Percentiles rank a stretch among this genome's conserved stretches.
These are phyloP conservation scores for Caenorhabditis uteleia DNA, from an alignment of 2,888 invertebrate species.

Conservation along the genomic window DNA sequence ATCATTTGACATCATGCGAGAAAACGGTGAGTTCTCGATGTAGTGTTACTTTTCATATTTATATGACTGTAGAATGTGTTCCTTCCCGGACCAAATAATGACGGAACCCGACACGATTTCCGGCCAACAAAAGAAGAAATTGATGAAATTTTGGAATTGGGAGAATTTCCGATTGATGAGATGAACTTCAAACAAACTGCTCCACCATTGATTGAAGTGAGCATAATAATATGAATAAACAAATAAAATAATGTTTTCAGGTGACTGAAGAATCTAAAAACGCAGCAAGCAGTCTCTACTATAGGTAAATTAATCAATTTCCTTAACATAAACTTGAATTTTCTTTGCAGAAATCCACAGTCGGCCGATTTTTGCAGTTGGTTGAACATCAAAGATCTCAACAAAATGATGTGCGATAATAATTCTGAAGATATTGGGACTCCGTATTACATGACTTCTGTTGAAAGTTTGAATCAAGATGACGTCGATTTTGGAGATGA, in stretches of 20 bases:
- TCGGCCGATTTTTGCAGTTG: slow-evolving; percentile 58
- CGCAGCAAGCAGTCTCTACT: slow-evolving; percentile 30
- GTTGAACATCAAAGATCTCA: slow-evolving; percentile 62
- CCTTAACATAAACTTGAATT: neutral
- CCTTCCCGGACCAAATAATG: slow-evolving; percentile 5
- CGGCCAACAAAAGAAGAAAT: slow-evolving; percentile 72
- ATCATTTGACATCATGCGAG: slow-evolving; percentile 71
- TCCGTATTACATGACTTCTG: slow-evolving; percentile 34
- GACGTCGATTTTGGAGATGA: slow-evolving; percentile 48
- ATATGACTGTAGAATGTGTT: neutral
- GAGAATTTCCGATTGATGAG: slow-evolving; percentile 77
- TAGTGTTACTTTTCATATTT: neutral
- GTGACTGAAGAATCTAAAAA: slow-evolving; percentile 7
- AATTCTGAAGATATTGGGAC: slow-evolving; percentile 30
- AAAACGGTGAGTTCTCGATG: slow-evolving; percentile 9
- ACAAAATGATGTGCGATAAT: slow-evolving; percentile 49
- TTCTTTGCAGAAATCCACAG: slow-evolving; percentile 55
- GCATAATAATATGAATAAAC: too few species aligned
- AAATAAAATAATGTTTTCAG: slow-evolving; percentile 4
- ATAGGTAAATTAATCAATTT: neutral
- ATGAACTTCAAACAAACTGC: slow-evolving; percentile 82
- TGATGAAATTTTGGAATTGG: slow-evolving; percentile 75
- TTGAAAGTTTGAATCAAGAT: slow-evolving; percentile 17
- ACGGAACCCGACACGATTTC: slow-evolving; percentile 42
- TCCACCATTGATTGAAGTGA: slow-evolving; percentile 72